Conservation (phyloP, 2,888 invertebrate species). For the Barypeithes pellucidus region DNA sequence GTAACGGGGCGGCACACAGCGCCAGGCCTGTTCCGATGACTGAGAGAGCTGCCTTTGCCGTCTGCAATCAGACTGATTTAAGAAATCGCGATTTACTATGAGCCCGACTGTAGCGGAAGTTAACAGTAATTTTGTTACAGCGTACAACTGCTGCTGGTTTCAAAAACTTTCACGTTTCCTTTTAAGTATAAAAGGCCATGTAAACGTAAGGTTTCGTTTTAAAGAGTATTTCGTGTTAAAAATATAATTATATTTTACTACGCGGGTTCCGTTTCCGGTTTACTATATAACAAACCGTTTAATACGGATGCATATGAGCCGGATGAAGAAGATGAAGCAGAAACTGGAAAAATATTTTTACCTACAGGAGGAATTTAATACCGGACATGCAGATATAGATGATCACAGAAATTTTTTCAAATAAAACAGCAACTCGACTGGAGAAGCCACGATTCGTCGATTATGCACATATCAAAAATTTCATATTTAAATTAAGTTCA, state of each 20-base stretch:
- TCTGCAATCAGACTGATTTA: conserved; percentile 53
- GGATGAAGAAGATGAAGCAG: no score
- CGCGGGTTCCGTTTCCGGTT: background rate
- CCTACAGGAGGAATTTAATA: no score
- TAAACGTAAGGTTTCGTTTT: conserved; percentile 44
- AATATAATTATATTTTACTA: conserved; percentile 41
- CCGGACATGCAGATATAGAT: no score
- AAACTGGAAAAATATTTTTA: no score
- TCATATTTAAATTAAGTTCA: no score
- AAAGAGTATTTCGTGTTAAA: conserved; percentile 41
- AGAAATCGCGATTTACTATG: conserved; percentile 53
- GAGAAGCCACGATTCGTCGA: no score
- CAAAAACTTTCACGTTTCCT: conserved; percentile 50
- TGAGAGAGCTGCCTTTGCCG: conserved; percentile 49
- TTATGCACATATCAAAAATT: no score
- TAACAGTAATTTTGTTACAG: conserved; percentile 42
- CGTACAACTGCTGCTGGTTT: conserved; percentile 47
- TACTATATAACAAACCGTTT: background rate
- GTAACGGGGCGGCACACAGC: conserved; percentile 67
- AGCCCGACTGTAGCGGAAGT: conserved; percentile 42
- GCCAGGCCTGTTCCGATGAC: conserved; percentile 38
- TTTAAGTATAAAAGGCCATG: conserved; percentile 49
- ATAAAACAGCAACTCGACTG: no score
- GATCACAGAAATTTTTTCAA: no score
- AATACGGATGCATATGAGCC: no score